phyloP scores from a whole-genome alignment of 2,113 vertebrate genomes.

The Atrichornis clamosus region DNA sequence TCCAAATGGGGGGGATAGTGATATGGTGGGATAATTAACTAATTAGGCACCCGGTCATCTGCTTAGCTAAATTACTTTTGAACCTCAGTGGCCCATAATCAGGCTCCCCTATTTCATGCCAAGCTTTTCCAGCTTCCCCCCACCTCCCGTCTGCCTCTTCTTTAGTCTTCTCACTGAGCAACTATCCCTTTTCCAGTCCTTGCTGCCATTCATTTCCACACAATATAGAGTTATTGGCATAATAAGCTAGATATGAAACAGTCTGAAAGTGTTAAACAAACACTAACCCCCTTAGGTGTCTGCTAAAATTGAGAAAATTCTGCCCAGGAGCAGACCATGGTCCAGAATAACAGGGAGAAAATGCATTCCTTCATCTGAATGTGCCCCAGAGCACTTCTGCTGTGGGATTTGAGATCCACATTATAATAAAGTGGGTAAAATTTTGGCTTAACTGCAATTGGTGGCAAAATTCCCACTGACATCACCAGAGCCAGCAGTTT shows the following conservation, averaged over 20 bases:
- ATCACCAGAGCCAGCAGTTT: constrained; percentile 55
- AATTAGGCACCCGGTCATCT: constrained; percentile 38
- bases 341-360: constrained; percentile 36
- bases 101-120: constrained; percentile 29
- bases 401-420: constrained; percentile 31
- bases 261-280: constrained; percentile 58
- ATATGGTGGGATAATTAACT: constrained; percentile 39
- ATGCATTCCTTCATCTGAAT: constrained; percentile 19
- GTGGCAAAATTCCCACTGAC: constrained; percentile 59
- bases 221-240: not conserved
- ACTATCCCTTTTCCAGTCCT: not conserved
- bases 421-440: constrained; percentile 46
- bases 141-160: not conserved
- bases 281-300: not conserved
- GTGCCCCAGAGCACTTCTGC: constrained; percentile 14
- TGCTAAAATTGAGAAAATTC: constrained; percentile 29
- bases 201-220: not conserved
- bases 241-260: not conserved
- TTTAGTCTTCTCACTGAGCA: not conserved
- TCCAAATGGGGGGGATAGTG: not conserved
- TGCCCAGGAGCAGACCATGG: not conserved
- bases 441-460: constrained; percentile 40
- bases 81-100: constrained; percentile 28
- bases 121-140: not conserved
- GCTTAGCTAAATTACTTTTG: constrained; percentile 60